These are phyloP conservation scores for Bugula neritina DNA, from an alignment of 2,888 invertebrate species.

Conservation along the genomic window DNA sequence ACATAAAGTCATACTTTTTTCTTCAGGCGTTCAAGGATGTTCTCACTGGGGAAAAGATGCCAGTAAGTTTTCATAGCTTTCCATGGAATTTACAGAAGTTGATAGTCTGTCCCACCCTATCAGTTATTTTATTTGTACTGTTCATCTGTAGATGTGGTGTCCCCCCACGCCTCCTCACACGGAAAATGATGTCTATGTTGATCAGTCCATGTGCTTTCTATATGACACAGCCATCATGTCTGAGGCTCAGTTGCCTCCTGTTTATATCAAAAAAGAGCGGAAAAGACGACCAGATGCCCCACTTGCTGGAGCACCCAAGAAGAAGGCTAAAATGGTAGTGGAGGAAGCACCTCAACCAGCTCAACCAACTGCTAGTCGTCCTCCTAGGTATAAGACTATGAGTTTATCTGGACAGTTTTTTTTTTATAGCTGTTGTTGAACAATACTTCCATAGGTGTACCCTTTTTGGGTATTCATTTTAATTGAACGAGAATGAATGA, in stretches of 20 bases:
- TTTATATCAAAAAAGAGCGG: constrained; percentile 70
- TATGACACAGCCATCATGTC: constrained; percentile 71
- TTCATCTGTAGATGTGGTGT: constrained; percentile 73
- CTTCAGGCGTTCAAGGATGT: constrained; percentile 32
- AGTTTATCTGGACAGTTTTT: no score
- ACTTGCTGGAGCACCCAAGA: neutral
- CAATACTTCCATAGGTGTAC: no score
- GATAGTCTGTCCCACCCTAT: no score
- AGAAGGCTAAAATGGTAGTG: neutral
- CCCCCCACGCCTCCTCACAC: constrained; percentile 93
- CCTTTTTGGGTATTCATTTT: no score
- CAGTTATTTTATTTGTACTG: neutral
- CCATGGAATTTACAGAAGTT: no score
- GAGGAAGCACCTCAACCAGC: neutral
- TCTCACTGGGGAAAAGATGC: constrained; percentile 52
- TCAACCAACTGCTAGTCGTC: neutral
- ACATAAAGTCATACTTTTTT: constrained; percentile 10
- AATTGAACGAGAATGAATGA: no score
- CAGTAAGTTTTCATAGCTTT: constrained; percentile 52
- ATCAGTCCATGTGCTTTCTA: constrained; percentile 74
- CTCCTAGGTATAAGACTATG: no score
- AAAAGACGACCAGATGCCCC: constrained; percentile 56
- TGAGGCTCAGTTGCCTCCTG: constrained; percentile 72
- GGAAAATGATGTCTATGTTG: constrained; percentile 85
- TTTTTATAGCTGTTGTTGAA: no score